Evolutionary conservation across 2,797 vertebrate species (phyloP), one percentile per base, ranked within the genome.

Genomic region (Taeniopygia guttata): DNA sequence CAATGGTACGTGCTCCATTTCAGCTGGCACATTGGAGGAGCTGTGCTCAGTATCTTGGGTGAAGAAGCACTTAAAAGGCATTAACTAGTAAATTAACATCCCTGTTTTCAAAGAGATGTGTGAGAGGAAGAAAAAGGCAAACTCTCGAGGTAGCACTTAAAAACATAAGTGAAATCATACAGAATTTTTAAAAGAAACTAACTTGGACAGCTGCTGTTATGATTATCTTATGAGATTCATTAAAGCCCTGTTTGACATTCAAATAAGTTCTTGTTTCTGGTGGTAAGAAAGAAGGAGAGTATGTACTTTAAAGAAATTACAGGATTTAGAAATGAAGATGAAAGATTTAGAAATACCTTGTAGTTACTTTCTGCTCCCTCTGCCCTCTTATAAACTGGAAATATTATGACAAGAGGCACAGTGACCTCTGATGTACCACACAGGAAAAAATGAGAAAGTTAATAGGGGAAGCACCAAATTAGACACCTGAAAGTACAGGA

Each of bases 151-250:
- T 91, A 86, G 67, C 54, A 78, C 93, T 95, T 95, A 85, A 94
- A 95, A 95, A 89, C 54, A 30, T 90, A 76, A 81, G 62, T 68
- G 85, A 93, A 86, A 96, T 94, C 93, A 97, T 90, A 92, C 49
- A 93, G 96, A 95, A 96, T 95, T 96, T 96, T 97, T 96, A 64
- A 96, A 69, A 95, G 94, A 96, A 95, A 95, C 94, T 97, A 97
- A 96, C 89, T 95, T 91, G 91, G 95, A 94, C 91, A 95, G 94
- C 85, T 97, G 85, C 90, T 95, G 84, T 93, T 80, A 48, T 67
- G 84, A 92, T 89, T 93, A 95, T 95, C 89, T 95, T 93, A 92
- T 64, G 94, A 92, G 92, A 95, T 89, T 96, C 94, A 94, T 95
- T 95, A 96, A 89, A 80, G 69, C 51, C 72, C 78, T 94, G 88